Evolutionary conservation across 2,113 vertebrate species (phyloP).

Genomic region (Calonectris borealis): DNA sequence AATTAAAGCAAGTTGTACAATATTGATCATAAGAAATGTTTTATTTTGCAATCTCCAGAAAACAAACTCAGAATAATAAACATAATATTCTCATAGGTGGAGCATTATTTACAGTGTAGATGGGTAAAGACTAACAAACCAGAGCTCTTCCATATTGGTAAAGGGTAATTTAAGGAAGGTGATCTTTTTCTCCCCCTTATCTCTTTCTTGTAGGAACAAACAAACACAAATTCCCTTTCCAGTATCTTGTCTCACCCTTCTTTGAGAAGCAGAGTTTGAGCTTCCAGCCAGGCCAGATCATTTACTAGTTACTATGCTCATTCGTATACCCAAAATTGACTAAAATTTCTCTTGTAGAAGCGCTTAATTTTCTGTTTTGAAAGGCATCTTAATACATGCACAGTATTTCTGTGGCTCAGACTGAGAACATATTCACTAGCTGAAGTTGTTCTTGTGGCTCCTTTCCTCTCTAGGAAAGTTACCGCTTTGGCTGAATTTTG

Average conservation of each 20-base stretch:
- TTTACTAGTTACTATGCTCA: not conserved
- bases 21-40: not conserved
- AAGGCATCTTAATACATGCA: not conserved
- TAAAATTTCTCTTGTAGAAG: not conserved
- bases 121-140: not conserved
- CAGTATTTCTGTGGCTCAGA: not conserved
- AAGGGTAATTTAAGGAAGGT: not conserved
- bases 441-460: not conserved
- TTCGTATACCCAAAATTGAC: not conserved
- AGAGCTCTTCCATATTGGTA: not conserved
- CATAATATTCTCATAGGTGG: not conserved
- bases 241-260: not conserved
- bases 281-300: not conserved
- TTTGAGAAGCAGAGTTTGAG: not conserved
- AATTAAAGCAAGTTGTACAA: not conserved
- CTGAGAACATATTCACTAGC: not conserved
- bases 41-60: not conserved
- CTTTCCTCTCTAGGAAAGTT: not conserved
- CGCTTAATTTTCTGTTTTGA: not conserved
- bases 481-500: not conserved
- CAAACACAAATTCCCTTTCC: not conserved
- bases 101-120: not conserved
- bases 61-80: not conserved
- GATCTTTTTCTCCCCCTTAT: not conserved
- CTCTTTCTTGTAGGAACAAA: not conserved